These are phyloP conservation scores for Octodon degus DNA, from an alignment of 2,113 vertebrate species.

Conservation along the genomic window DNA sequence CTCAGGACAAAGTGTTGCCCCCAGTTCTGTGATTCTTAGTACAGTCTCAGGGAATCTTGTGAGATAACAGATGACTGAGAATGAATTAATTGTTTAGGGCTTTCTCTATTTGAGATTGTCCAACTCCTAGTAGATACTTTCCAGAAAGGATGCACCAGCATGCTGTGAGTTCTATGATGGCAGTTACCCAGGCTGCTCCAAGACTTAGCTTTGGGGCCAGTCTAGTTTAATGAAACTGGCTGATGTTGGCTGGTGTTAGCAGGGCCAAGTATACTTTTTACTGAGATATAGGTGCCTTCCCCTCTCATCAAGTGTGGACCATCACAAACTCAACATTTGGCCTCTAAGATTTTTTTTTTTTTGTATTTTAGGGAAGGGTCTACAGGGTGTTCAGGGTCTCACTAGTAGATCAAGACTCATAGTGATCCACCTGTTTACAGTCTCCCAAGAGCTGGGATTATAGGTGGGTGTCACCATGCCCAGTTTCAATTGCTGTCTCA, in stretches of 20 bases:
- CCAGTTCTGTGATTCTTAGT: background rate
- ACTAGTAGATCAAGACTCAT: too few relatives aligned
- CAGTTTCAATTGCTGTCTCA: too few relatives aligned
- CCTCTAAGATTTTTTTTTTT: background rate
- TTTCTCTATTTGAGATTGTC: background rate
- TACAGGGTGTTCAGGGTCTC: too few relatives aligned
- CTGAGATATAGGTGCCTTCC: background rate
- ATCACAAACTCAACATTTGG: background rate
- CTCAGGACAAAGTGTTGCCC: background rate
- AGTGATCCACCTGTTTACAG: too few relatives aligned
- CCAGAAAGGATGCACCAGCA: background rate
- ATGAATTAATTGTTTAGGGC: conserved; percentile 7
- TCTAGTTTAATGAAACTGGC: background rate
- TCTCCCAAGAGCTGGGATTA: too few relatives aligned
- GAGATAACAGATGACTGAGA: background rate
- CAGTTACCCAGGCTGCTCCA: background rate
- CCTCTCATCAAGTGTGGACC: background rate
- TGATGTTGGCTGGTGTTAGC: background rate
- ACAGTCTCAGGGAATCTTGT: background rate
- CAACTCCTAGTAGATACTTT: conserved; percentile 1
- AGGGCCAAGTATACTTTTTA: background rate
- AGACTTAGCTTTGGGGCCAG: background rate
- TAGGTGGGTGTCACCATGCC: too few relatives aligned
- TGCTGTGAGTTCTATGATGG: background rate
- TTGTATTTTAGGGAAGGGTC: too few relatives aligned